Evolutionary conservation across 2,888 invertebrate genomes (phyloP).

Genomic region (Cryptocephalus moraei): DNA sequence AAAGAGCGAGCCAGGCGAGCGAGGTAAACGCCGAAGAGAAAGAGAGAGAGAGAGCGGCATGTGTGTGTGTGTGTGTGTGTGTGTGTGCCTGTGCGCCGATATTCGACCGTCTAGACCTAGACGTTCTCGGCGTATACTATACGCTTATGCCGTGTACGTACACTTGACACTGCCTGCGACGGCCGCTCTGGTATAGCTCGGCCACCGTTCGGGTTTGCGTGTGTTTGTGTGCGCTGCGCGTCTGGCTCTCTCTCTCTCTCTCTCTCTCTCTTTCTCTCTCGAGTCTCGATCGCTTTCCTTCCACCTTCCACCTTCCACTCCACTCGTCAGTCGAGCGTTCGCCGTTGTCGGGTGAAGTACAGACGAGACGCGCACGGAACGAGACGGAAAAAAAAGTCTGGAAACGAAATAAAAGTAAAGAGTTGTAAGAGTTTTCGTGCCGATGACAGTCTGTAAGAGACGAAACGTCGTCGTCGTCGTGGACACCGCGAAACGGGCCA

Average conservation of each 20-base stretch:
- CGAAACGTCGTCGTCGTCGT: conserved; percentile 7
- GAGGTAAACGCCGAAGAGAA: no score
- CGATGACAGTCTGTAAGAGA: conserved; percentile 5
- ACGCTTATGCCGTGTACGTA: conserved; percentile 6
- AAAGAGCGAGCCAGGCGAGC: no score
- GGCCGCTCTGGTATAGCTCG: conserved; percentile 4
- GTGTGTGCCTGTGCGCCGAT: conserved; percentile 11
- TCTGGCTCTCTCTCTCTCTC: no score
- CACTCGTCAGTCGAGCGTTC: conserved; percentile 8
- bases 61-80: no score
- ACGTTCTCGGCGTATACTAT: conserved; percentile 18
- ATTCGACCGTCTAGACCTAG: conserved; percentile 32
- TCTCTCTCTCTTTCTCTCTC: no score
- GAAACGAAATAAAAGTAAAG: no score
- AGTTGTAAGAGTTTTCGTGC: no score
- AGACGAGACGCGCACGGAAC: neutral
- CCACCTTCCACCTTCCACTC: no score
- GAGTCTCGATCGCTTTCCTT: no score
- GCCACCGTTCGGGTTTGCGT: conserved; percentile 6
- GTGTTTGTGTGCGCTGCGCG: neutral
- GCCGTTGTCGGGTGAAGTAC: conserved; percentile 1
- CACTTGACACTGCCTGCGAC: conserved; percentile 26
- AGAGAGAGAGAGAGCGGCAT: no score
- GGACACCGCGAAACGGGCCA: conserved; percentile 29
- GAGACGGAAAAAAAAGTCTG: no score